Percentiles rank a stretch among this genome's conserved stretches.
Conservation (phyloP, 2,113 vertebrate species). For the Oreochromis tanganicae region DNA sequence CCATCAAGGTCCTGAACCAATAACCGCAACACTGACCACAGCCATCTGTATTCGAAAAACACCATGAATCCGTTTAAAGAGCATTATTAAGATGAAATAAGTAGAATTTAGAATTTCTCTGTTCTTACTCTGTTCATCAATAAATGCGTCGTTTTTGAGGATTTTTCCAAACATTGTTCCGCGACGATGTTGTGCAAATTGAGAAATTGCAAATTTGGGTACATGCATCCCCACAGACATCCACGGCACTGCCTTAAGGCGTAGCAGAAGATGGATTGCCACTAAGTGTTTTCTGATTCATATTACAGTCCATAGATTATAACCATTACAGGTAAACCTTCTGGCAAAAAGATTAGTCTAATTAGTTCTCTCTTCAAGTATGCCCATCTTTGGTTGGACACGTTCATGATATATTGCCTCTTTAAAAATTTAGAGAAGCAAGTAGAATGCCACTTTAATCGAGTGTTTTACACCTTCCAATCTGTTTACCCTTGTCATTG, state of each 20-base stretch:
- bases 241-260: slow-evolving; percentile 42
- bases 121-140: neutral
- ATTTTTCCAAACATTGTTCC: neutral
- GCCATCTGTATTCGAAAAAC: slow-evolving; percentile 60
- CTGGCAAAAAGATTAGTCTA: slow-evolving; percentile 69
- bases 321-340: slow-evolving; percentile 73
- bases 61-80: neutral
- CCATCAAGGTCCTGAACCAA: slow-evolving; percentile 45
- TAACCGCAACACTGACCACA: slow-evolving; percentile 39
- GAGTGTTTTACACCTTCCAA: slow-evolving; percentile 63
- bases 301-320: slow-evolving; percentile 69
- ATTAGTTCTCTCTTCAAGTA: slow-evolving; percentile 69
- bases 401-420: slow-evolving; percentile 62
- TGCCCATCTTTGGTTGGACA: slow-evolving; percentile 43
- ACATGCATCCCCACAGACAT: neutral
- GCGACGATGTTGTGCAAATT: neutral
- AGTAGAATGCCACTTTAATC: slow-evolving; percentile 59
- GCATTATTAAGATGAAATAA: neutral
- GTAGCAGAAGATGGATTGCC: slow-evolving; percentile 63
- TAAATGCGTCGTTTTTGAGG: neutral
- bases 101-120: neutral
- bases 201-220: neutral
- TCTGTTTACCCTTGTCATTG: slow-evolving; percentile 59
- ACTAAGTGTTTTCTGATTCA: slow-evolving; percentile 62
- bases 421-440: slow-evolving; percentile 55